Base-by-base conservation (phyloP, 1,140 invertebrate genomes). In the Planococcus citri region DNA sequence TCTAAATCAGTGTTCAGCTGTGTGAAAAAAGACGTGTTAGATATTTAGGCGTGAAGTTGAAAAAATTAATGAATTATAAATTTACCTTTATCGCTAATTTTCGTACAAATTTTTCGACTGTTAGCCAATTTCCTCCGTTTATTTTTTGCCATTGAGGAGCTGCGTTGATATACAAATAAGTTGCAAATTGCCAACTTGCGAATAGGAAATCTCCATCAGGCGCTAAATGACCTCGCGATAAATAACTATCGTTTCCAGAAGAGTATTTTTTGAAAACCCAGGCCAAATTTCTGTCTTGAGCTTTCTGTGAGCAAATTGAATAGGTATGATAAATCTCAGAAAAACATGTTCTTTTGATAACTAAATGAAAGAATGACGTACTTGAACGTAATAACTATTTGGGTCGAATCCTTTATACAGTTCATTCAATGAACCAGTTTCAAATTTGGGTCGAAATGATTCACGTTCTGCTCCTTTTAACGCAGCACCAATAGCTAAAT, bases 201-300 rank as follows among this genome's bases (percentile, higher is more conserved):
- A 80, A 79, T 21, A 81, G 73, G 74, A 83, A 82, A 74, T 85
- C 83, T 1, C 78, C 81, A 72, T 82, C 78, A 0, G 83, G 80
- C 4, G 82, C 76, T 25, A 84, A 73, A 72, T 84, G 83, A 8
- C 83, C 83, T 70, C 80, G 76, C 1, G 81, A 69, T 71, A 21
- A 57, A 27, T 58, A 68, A 24, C n/a, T 71, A 25, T 29, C 37
- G 10, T 20, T 24, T 38, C 6, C 33, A 24, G 25, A 64, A 27
- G 2, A 57, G 21, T 22, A 6, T 33, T 41, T 69, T 38, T 27
- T 68, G 38, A 41, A 69, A 27, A n/a, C 38, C 8, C 24, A 37
- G 12, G 17, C 68, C 67, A 68, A 68, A 58, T 41, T 38, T 58
- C 68, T 71, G 70, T 37, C 25, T 57, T 57, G 27, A 21, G 27